Evolutionary conservation across 1,140 invertebrate genomes (phyloP), one percentile per base, ranked within the genome.

Genomic region (Aphidius ervi): DNA sequence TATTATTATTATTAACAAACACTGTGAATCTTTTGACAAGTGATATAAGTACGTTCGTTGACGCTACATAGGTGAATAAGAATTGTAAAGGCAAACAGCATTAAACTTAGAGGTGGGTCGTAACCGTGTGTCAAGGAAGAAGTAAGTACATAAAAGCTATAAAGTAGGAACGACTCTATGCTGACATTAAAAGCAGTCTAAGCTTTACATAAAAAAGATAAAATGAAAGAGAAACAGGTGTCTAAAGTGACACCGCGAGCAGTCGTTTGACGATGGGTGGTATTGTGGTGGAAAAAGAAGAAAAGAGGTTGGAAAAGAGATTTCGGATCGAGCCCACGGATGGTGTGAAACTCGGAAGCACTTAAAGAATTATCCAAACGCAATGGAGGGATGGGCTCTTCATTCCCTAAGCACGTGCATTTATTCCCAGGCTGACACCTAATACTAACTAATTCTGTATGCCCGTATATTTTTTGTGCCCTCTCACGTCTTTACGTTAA

Each of bases 301-400:
- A 54, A 56, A 46, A 52, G 48, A 41, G 42, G 31, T 54, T 62
- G 65, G 62, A 50, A 66, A 63, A 68, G 56, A 50, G 69, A 68
- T 65, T 66, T 67, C 65, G 71, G 67, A 69, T 71, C 67, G 67
- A 61, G 65, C 69, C 67, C 65, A 64, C 67, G 65, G 69, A 65
- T 66, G 63, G 66, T 66, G 63, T 62, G 64, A 67, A 68, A 69
- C 68, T 58, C 69, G 73, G 73, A 78, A 80, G 78, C 78, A 79
- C 77, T 80, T 80, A 80, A 79, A 79, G 78, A 80, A 80, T 80
- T 79, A 80, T 80, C 78, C 73, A 75, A 79, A 76, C 74, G 74
- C 73, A 69, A 70, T 71, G 71, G 65, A 70, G 72, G 75, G 73
- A 73, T 72, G 70, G 71, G 70, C 65, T 74, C 68, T 68, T 73